Base-by-base conservation (phyloP, 2,888 invertebrate species). In the Brenthis daphne region DNA sequence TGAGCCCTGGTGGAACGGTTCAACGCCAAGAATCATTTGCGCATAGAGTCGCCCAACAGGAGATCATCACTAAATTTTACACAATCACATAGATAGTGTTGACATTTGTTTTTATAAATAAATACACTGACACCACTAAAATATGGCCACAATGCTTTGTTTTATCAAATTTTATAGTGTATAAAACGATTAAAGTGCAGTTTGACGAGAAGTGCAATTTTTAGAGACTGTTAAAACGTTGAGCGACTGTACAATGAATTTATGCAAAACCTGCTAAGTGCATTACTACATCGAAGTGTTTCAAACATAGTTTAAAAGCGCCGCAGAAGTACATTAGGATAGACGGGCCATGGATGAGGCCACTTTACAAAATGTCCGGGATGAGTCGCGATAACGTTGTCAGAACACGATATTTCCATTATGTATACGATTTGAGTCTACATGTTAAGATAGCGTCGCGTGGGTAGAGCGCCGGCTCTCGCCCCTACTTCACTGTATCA, bases 371-470 rank as follows among this genome's bases (percentile, higher is more conserved):
- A 92, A 87, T 89, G 92, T 89, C 89, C 90, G 86, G 90, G 90
- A 90, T 88, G 92, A 90, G 89, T 85, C 87, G 90, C 88, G 91
- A 92, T 92, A 91, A 87, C 90, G 89, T 89, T 90, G 90, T 90
- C 90, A 88, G 90, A 91, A 92, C 92, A 92, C 90, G 92, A 91
- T 92, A 92, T 92, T 92, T 90, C 92, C 92, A 92, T 92, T 92
- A 92, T 89, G 92, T 92, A 92, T 92, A 92, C 92, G 91, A 92
- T 92, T 91, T 90, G 90, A 92, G 88, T 92, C 91, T 91, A 92
- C 90, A 89, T 86, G 87, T 88, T 89, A 89, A 92, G 91, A 92
- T 91, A 90, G 85, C 83, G 82, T 76, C 79, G 86, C 84, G 88
- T 85, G 88, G 87, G 87, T 83, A 82, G 84, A 78, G 77, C 80